Evolutionary conservation across 1,140 invertebrate species (phyloP), one percentile per base, ranked within the genome.

Genomic region (Drosophila ercepeae): DNA sequence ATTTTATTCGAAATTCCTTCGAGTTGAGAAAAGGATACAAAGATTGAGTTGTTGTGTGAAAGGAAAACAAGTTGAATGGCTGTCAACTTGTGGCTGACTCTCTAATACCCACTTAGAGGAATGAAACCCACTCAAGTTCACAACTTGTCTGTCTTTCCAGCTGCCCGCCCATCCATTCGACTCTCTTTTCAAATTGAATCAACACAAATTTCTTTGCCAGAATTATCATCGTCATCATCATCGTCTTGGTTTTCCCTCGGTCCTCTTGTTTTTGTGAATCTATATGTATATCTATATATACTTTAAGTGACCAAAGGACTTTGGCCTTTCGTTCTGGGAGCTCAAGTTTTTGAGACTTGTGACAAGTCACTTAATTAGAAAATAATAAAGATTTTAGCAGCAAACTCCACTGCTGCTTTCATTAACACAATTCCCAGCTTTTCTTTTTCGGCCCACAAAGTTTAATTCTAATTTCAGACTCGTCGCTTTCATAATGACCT

Each of bases 311-410:
- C 77, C 77, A 58, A 32, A 42, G 64, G 61, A 67, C 46, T 41
- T 25, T 39, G 45, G 53, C 16, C 46, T 48, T 27, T 42, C 51
- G 50, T 55, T 44, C 54, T 4, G 52, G 16, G 67, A 59, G 19
- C 44, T 19, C 29, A 53, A 72, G 36, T 65, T 74, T 75, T 60
- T 59, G 52, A 55, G 25, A 52, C 60, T 69, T 61, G 78, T 64
- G 67, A 78, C 76, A 76, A 86, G 81, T 82, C 75, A 88, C 81
- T 88, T 86, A 82, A 88, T 86, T 88, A 86, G 72, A 82, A 86
- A 86, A 86, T 86, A 86, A 86, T 86, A 88, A 83, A 88, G 82
- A 86, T 86, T 88, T 81, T 53, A 44, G 34, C 54, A 34, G 55
- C 81, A 82, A 81, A 79, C 73, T 46, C 55, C 46, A 69, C 29